These are phyloP conservation scores for Syngnathus floridae DNA, from an alignment of 2,113 vertebrate genomes.

Conservation along the genomic window DNA sequence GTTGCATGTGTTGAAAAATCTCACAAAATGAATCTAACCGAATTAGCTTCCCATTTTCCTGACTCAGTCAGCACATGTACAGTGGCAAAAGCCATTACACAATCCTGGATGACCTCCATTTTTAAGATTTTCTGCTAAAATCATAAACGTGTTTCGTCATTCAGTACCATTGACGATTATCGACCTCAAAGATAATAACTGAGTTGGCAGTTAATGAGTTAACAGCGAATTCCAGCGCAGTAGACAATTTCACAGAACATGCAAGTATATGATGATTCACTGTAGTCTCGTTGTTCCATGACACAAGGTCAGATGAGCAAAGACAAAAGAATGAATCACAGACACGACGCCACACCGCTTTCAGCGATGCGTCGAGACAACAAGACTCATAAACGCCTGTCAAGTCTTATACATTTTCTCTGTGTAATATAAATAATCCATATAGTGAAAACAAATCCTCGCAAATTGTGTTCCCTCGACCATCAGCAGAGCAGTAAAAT, in stretches of 20 bases:
- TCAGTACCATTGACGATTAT: no score
- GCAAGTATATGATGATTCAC: no score
- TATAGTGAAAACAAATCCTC: slow-evolving; percentile 29
- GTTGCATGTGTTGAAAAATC: neutral
- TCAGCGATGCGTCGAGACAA: slow-evolving; percentile 30
- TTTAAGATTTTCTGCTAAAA: no score
- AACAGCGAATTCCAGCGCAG: no score
- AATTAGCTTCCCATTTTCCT: no score
- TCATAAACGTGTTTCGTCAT: no score
- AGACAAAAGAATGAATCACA: slow-evolving; percentile 27
- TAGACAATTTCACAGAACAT: no score
- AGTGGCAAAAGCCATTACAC: no score
- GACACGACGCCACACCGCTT: slow-evolving; percentile 22
- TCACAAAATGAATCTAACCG: neutral
- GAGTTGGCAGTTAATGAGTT: no score
- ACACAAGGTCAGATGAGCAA: slow-evolving; percentile 33
- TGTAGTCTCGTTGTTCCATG: slow-evolving; percentile 31
- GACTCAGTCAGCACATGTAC: no score
- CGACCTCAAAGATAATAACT: no score
- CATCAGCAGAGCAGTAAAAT: slow-evolving; percentile 18
- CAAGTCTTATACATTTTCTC: slow-evolving; percentile 28
- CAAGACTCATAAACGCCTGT: slow-evolving; percentile 29
- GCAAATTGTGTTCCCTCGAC: slow-evolving; percentile 26
- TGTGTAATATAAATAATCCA: slow-evolving; percentile 26
- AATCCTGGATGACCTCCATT: no score